Percentiles rank a stretch among this genome's conserved stretches.
phyloP scores from a whole-genome alignment of 1,140 invertebrate species.

The Agrypnia vestita region DNA sequence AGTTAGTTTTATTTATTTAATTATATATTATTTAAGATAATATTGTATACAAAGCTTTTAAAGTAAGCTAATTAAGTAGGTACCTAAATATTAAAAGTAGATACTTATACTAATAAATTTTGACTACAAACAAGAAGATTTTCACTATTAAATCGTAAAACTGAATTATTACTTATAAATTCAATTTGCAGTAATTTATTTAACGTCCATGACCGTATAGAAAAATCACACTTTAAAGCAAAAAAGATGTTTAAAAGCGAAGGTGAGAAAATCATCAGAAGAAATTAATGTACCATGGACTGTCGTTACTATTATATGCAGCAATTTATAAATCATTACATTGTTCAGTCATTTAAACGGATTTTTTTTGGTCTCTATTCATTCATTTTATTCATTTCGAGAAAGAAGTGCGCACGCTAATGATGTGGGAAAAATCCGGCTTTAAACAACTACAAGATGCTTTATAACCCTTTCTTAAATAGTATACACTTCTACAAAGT shows the following conservation, averaged over 20 bases:
- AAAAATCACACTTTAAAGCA: conserved; percentile 5
- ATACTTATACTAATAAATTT: no score
- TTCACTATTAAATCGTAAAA: neutral
- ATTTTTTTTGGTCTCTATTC: neutral
- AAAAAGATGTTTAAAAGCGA: neutral
- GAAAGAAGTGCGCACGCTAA: neutral
- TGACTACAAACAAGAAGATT: neutral
- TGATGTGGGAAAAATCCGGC: neutral
- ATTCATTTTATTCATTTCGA: neutral
- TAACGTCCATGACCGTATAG: neutral
- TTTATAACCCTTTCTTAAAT: conserved; percentile 3
- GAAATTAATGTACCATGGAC: neutral
- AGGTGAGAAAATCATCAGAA: conserved; percentile 35
- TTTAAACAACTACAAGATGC: neutral
- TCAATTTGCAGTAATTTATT: conserved; percentile 7
- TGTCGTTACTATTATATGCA: neutral
- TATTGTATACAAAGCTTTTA: no score
- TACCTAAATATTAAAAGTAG: no score
- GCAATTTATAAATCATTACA: neutral
- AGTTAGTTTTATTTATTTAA: no score
- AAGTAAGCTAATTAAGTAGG: no score
- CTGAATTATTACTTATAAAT: neutral
- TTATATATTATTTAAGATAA: no score
- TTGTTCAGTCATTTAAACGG: conserved; percentile 8
- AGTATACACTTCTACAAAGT: neutral